Evolutionary conservation across 2,113 vertebrate species (phyloP), one percentile per base, ranked within the genome.

Genomic region (Anguilla japonica): DNA sequence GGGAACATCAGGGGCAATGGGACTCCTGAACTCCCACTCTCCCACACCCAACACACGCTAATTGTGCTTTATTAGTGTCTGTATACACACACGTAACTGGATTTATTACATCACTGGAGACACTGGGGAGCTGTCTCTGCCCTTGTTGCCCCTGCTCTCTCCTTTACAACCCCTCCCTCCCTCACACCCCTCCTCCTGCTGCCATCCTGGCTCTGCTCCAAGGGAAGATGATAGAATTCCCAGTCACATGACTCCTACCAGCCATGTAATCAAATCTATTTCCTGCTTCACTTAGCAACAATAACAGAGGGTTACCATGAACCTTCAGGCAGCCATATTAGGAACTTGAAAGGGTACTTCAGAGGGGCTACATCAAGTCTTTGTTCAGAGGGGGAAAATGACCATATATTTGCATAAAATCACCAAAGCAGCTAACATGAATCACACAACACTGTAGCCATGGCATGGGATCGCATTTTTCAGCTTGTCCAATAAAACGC

Each of bases 221-320:
- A 26, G 57, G n/a, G 5, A 16, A 40, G 83, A 71, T 84, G 83
- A 75, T 56, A 84, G 57, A 84, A 84, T 84, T 84, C 83, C 34
- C 41, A 71, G 83, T 84, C 83, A 84, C 41, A 40, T 84, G 83
- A 84, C 83, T 84, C 41, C 57, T 71, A 63, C 57, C 39, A 75
- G 60, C 57, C 34, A 84, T 83, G 82, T 83, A 83, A 83, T 83
- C 82, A 57, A 83, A 22, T 83, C 82, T 83, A 46, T 75, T 84
- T 84, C 56, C 60, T 84, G 83, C 83, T 84, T 84, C 63, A 84
- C 83, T 71, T 67, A 84, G 18, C 83, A 84, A 75, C 83, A 84
- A 63, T 40, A 84, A 41, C 83, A 41, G 34, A 84, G 40, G 56
- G 50, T 84, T 84, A 43, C 83, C 8, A 84, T 60, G 56, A 39